A percentile compares a stretch with the other conserved stretches of the same genome.
These are phyloP conservation scores for Cotesia vestalis DNA, from an alignment of 1,140 invertebrate species.

Conservation along the genomic window DNA sequence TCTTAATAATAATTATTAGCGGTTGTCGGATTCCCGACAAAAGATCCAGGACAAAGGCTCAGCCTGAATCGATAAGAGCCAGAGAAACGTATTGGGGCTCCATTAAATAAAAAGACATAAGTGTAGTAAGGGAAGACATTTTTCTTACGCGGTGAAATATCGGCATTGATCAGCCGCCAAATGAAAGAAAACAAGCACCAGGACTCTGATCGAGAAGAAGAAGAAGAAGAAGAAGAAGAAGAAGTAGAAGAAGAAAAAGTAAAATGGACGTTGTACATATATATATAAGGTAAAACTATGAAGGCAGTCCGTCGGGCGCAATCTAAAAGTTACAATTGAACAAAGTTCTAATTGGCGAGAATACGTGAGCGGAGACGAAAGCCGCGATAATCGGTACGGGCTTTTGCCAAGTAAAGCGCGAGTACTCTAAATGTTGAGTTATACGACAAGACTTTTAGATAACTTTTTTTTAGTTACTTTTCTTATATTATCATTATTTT, in stretches of 20 bases:
- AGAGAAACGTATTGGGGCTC: not conserved
- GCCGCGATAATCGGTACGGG: slow-evolving; percentile 32
- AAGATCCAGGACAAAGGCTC: slow-evolving; percentile 28
- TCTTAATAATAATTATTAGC: slow-evolving; percentile 37
- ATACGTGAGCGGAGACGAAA: slow-evolving; percentile 41
- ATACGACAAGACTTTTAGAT: too few relatives aligned
- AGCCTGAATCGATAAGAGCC: slow-evolving; percentile 32
- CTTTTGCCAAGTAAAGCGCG: slow-evolving; percentile 18
- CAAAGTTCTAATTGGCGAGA: slow-evolving; percentile 44
- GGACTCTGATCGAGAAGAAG: slow-evolving; percentile 6
- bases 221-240: slow-evolving; percentile 15
- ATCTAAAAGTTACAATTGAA: slow-evolving; percentile 44
- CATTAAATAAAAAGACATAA: not conserved
- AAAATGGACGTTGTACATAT: not conserved
- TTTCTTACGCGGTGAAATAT: slow-evolving; percentile 32
- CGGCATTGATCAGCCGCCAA: slow-evolving; percentile 25
- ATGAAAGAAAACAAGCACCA: not conserved
- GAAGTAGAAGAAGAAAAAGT: slow-evolving; percentile 15
- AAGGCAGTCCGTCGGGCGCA: slow-evolving; percentile 33
- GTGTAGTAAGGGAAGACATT: slow-evolving; percentile 22
- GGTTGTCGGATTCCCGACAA: slow-evolving; percentile 28
- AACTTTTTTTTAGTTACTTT: too few relatives aligned
- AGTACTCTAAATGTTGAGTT: too few relatives aligned
- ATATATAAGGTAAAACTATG: not conserved
- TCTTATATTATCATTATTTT: not conserved